Base-by-base conservation (phyloP, 2,888 invertebrate species). In the Apodemia duryi region DNA sequence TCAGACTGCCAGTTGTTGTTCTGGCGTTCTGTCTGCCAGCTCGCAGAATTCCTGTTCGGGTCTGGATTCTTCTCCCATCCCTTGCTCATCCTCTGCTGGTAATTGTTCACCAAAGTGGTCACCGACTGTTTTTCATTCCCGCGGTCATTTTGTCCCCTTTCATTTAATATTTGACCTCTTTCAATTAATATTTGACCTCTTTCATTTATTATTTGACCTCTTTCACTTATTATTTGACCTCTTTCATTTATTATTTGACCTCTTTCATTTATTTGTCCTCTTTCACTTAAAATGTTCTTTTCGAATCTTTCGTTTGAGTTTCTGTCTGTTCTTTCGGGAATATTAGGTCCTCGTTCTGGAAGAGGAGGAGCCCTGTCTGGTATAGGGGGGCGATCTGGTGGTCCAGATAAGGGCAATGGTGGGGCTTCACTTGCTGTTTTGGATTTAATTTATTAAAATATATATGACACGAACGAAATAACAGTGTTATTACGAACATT, bases 21-120 rank as follows among this genome's bases (percentile, higher is more conserved):
- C 13, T 46, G 46, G 0, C 46, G 46, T n/a, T 46, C 46, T n/a
- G 46, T 13, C 46, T 46, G 46, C 46, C 46, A 46, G 6, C 5
- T 46, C 9, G 46, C 46, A 46, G 72, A 68, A 69, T 83, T 84
- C 60, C 79, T 74, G 68, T 82, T 83, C 60, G 68, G 74, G 54
- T 85, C 85, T 49, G 73, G 64, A 63, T 72, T 74, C 6, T 74
- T 75, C 63, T 79, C 78, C 77, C 77, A 78, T 61, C 74, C 78
- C 41, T 81, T 77, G 2, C 76, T 73, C 82, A 87, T 84, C 29
- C 85, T 72, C 69, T 90, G 88, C 71, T 91, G 91, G 74, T 88
- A 91, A 71, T 85, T 88, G 74, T 85, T 90, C 13, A 91, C 91
- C 6, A 91, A 71, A 0, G 89, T 83, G 0, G 87, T 85, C 0